Base-by-base conservation (phyloP, 2,888 invertebrate species). In the Drosophila parthenogenetica region DNA sequence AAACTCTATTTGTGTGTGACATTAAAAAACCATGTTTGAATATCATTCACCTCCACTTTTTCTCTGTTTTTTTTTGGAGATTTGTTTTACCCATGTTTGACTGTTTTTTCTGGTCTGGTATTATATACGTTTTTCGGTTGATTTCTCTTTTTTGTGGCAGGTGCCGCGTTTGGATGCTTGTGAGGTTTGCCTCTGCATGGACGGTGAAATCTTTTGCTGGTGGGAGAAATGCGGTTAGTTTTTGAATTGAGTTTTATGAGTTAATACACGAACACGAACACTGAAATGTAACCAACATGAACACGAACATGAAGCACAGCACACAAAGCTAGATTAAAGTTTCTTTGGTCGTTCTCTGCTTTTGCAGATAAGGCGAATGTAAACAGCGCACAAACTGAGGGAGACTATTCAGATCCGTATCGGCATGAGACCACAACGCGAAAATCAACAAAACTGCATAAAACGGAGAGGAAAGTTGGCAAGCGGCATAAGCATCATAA, bases 161-260 rank as follows among this genome's bases (percentile, higher is more conserved):
- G 94, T 94, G 77, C 93, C 94, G 76, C 92, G 94, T 63, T 90
- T 91, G 51, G 94, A 94, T 90, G 94, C 93, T 29, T 94, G 94
- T 87, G 94, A 94, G 89, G 94, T 94, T 77, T 94, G 94, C 86
- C 91, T 94, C 45, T 94, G 94, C 87, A 92, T 94, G 81, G 94
- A 94, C 80, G 94, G 94, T 7, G 94, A 94, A 88, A 94, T 94
- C 93, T 94, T 94, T 88, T 94, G 94, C 90, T 94, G 94, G 94
- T 94, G 94, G 94, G 94, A 94, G 89, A 94, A 94, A 87, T 94
- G 94, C 87, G 94, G 94, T 92, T 90, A 91, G 91, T 90, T 77
- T 61, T 35, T 35, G 63, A 65, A 68, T 61, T 62, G 75, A 73
- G 69, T 67, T 66, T 70, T 69, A 51, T 69, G 68, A 70, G 67